Base-by-base conservation (phyloP, 2,113 vertebrate species). In the Oenanthe oenanthe region DNA sequence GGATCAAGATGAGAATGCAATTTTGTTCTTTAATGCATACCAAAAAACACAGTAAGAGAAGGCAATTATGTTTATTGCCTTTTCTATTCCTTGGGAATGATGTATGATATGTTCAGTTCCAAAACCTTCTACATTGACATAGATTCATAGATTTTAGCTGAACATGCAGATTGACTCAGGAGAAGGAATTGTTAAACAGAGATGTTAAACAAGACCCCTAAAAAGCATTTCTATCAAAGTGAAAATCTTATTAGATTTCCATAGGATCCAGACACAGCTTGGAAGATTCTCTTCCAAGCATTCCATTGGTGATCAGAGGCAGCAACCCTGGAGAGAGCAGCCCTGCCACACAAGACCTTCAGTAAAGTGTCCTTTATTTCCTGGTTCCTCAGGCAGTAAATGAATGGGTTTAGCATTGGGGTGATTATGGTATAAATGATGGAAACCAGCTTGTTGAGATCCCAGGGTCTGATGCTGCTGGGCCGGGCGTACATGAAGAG, bases 341-440 rank as follows among this genome's bases (percentile, higher is more conserved):
- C 54, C 42, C 34, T 73, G 28, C 45, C 16, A 6, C 51, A 66
- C 31, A 77, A 53, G 26, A 17, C 18, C 32, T 87, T 87, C 36
- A 36, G 1, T 6, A 84, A 74, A 68, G 56, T 22, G 38, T 79
- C 53, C 56, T 94, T 95, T 2, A 92, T 20, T 21, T 97, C 95
- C 72, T 90, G 86, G 57, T 96, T 97, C 65, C 95, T 95, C 29
- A 97, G 85, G 45, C 92, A 96, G 88, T 97, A 96, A 56, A 97
- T 96, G 24, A 92, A 73, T 4, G 95, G 95, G 21, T 97, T 97
- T 7, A 97, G 47, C 48, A 90, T 43, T 6, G 95, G 96, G 7
- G 89, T 97, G 62, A 95, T n/a, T 5, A 89, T 25, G 20, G 92
- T 70, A 6, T 95, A 96, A 42, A 72, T 21, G 0, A 88, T 48